These are phyloP conservation scores for Myiopsitta monachus DNA, from an alignment of 2,113 vertebrate species.

Conservation along the genomic window DNA sequence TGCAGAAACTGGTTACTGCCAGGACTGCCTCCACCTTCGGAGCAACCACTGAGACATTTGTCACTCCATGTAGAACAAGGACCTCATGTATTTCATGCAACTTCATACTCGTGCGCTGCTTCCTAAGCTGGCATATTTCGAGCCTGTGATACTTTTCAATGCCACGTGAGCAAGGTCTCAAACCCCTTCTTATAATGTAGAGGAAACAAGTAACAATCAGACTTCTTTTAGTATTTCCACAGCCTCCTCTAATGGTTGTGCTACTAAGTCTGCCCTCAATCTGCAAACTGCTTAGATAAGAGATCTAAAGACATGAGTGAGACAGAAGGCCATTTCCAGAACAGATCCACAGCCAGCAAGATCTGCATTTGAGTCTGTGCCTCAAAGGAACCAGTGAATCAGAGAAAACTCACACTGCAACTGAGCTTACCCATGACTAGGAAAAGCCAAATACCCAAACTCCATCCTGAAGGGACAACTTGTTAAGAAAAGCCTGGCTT, in stretches of 20 bases:
- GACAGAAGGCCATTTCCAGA: neutral
- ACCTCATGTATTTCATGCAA: neutral
- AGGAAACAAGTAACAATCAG: neutral
- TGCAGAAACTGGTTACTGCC: neutral
- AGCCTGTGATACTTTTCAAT: neutral
- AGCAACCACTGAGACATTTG: neutral
- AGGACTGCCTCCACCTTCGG: neutral
- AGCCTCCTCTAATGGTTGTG: neutral
- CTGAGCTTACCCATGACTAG: neutral
- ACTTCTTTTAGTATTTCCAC: neutral
- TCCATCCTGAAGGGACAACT: neutral
- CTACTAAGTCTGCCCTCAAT: neutral
- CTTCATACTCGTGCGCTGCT: neutral
- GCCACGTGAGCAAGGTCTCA: neutral
- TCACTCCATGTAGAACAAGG: neutral
- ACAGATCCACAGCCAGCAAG: neutral
- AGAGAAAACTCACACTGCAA: neutral
- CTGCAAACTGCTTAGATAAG: neutral
- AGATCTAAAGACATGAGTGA: neutral
- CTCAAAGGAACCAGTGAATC: neutral
- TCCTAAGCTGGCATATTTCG: neutral
- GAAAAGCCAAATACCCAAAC: neutral
- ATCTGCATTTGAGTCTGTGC: neutral
- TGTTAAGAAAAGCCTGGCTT: neutral
- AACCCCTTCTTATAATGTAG: neutral